phyloP scores from a whole-genome alignment of 2,888 invertebrate genomes.

The Trissolcus brochymenae region DNA sequence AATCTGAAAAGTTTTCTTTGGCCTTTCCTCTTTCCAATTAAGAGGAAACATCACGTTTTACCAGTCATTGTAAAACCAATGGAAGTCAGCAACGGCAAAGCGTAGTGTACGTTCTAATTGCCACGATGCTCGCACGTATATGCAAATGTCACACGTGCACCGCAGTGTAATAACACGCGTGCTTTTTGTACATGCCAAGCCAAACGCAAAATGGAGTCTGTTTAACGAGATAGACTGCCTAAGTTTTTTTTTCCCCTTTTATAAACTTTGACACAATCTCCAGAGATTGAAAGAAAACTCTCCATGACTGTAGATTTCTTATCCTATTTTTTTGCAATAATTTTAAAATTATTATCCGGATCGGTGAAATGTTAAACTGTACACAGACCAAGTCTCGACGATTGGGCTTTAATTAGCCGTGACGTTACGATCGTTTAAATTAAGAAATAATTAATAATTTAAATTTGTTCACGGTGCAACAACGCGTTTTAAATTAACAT shows the following conservation, averaged over 20 bases:
- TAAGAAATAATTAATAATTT: too few relatives aligned
- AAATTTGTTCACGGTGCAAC: too few relatives aligned
- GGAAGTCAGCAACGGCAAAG: constrained; percentile 45
- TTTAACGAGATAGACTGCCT: constrained; percentile 53
- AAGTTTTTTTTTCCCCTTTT: constrained; percentile 26
- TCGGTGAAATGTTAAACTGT: too few relatives aligned
- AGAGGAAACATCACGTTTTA: constrained; percentile 59
- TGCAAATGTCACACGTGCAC: constrained; percentile 61
- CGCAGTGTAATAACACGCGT: constrained; percentile 56
- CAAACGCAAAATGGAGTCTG: constrained; percentile 57
- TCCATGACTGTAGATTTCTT: background rate
- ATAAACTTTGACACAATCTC: background rate
- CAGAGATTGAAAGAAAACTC: background rate
- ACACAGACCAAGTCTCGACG: too few relatives aligned
- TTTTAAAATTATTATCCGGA: too few relatives aligned
- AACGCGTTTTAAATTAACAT: too few relatives aligned
- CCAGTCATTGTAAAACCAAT: constrained; percentile 45
- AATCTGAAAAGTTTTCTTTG: too few relatives aligned
- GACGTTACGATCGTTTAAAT: too few relatives aligned
- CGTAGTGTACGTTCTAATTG: constrained; percentile 53
- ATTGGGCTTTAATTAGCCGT: too few relatives aligned
- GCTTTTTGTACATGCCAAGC: constrained; percentile 61
- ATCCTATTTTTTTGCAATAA: too few relatives aligned
- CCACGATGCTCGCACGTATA: constrained; percentile 57
- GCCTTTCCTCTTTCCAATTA: constrained; percentile 54